Conservation (phyloP, 2,113 vertebrate genomes). For the Miniopterus natalensis region DNA sequence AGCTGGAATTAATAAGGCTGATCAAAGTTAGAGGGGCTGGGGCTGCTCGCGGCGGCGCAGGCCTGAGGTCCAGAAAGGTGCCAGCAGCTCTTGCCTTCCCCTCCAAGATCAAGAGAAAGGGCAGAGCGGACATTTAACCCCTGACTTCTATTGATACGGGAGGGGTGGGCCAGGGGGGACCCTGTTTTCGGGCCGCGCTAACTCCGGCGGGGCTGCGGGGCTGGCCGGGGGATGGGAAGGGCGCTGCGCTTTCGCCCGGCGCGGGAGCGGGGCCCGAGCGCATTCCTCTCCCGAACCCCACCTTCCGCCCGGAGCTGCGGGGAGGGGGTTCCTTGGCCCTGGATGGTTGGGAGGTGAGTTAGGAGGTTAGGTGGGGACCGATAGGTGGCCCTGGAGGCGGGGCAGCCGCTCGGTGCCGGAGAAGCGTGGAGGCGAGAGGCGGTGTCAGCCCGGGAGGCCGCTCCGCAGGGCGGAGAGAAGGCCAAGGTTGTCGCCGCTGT, state of each 20-base stretch:
- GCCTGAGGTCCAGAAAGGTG: slow-evolving; percentile 84
- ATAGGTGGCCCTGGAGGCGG: not conserved
- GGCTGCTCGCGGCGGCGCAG: slow-evolving; percentile 69
- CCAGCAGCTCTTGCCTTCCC: slow-evolving; percentile 72
- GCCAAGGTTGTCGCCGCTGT: rapidly evolving
- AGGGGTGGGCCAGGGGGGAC: not conserved
- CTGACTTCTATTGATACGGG: slow-evolving; percentile 7
- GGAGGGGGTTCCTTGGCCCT: rapidly evolving
- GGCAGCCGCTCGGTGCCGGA: rapidly evolving
- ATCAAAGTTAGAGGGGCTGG: slow-evolving; percentile 85
- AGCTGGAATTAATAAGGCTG: slow-evolving; percentile 88
- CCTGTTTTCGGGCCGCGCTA: not conserved
- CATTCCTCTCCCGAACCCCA: not conserved
- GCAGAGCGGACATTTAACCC: slow-evolving; percentile 73
- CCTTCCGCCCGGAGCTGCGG: rapidly evolving
- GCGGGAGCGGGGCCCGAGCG: not conserved
- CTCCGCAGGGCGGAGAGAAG: rapidly evolving
- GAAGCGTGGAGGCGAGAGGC: not conserved
- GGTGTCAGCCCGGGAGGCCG: rapidly evolving
- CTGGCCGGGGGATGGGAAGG: rapidly evolving
- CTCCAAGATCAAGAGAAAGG: slow-evolving; percentile 81
- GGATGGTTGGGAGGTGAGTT: not conserved
- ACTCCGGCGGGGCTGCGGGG: rapidly evolving
- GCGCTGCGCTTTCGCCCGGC: not conserved
- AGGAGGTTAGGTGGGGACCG: too few relatives aligned